Evolutionary conservation across 2,113 vertebrate genomes (phyloP).

Genomic region (Heterochromis multidens): DNA sequence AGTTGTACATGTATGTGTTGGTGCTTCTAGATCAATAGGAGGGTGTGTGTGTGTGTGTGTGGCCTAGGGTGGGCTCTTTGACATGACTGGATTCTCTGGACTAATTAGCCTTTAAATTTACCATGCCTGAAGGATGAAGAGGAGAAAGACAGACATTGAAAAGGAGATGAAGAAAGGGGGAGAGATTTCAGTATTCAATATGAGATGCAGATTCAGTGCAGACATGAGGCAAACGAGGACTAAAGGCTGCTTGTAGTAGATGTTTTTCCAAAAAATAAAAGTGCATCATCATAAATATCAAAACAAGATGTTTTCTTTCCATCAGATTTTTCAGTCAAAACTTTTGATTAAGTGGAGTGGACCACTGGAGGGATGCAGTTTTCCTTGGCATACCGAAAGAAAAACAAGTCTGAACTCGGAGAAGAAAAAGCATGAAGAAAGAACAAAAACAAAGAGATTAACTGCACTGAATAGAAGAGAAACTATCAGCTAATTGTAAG

Average conservation of each 20-base stretch:
- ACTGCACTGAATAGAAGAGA: neutral
- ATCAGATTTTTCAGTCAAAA: constrained; percentile 11
- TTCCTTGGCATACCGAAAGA: neutral
- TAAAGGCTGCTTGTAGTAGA: neutral
- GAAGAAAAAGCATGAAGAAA: neutral
- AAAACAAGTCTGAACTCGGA: constrained; percentile 9
- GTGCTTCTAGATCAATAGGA: constrained; percentile 29
- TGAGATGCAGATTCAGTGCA: constrained; percentile 22
- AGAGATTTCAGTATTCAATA: constrained; percentile 9
- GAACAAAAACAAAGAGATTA: constrained; percentile 9
- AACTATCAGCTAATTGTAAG: constrained; percentile 38
- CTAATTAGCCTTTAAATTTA: constrained; percentile 60
- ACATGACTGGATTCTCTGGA: constrained; percentile 53
- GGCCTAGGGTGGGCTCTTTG: constrained; percentile 39
- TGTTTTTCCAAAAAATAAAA: constrained; percentile 18
- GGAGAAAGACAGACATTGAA: neutral
- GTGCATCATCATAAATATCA: constrained; percentile 20
- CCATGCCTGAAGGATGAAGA: constrained; percentile 37
- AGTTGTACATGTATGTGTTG: neutral
- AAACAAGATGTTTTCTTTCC: constrained; percentile 48
- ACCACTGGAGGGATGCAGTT: constrained; percentile 22
- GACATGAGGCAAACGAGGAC: constrained; percentile 7
- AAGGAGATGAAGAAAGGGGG: constrained; percentile 19
- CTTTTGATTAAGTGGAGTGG: constrained; percentile 23
- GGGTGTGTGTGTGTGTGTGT: neutral